Evolutionary conservation across 2,113 vertebrate genomes (phyloP).

Genomic region (Rattus rattus): DNA sequence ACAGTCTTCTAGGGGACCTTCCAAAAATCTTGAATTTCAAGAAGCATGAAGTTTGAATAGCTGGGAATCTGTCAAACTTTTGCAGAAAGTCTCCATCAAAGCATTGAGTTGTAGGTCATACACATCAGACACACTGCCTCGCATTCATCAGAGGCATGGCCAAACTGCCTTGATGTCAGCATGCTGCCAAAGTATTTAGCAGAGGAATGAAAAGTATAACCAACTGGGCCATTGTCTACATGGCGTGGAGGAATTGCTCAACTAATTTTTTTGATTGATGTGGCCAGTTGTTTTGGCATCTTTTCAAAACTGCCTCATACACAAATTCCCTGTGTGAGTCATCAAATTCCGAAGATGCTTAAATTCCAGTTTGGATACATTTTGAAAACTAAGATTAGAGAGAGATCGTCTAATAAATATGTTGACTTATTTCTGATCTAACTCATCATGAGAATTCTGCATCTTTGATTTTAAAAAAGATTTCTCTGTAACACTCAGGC

Average conservation of each 20-base stretch:
- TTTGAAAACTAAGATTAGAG: slow-evolving; percentile 68
- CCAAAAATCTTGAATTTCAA: slow-evolving; percentile 48
- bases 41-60: not conserved
- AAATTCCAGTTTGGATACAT: slow-evolving; percentile 49
- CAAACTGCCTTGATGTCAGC: slow-evolving; percentile 1
- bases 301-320: slow-evolving; percentile 34
- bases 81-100: slow-evolving; percentile 10
- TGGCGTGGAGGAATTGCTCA: slow-evolving; percentile 49
- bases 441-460: not conserved
- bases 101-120: not conserved
- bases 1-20: slow-evolving; percentile 54
- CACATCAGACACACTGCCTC: not conserved
- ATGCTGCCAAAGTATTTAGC: slow-evolving; percentile 47
- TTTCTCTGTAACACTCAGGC: slow-evolving; percentile 21
- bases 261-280: slow-evolving; percentile 66
- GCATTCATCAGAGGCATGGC: slow-evolving; percentile 4
- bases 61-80: slow-evolving; percentile 24
- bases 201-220: slow-evolving; percentile 68
- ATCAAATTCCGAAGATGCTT: slow-evolving; percentile 63
- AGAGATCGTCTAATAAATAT: slow-evolving; percentile 51
- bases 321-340: slow-evolving; percentile 32
- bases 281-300: slow-evolving; percentile 59
- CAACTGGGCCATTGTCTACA: slow-evolving; percentile 60
- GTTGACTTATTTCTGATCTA: slow-evolving; percentile 24
- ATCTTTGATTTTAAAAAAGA: not conserved